Evolutionary conservation across 2,797 vertebrate genomes (phyloP), one percentile per base, ranked within the genome.

Genomic region (Limnodromus scolopaceus): DNA sequence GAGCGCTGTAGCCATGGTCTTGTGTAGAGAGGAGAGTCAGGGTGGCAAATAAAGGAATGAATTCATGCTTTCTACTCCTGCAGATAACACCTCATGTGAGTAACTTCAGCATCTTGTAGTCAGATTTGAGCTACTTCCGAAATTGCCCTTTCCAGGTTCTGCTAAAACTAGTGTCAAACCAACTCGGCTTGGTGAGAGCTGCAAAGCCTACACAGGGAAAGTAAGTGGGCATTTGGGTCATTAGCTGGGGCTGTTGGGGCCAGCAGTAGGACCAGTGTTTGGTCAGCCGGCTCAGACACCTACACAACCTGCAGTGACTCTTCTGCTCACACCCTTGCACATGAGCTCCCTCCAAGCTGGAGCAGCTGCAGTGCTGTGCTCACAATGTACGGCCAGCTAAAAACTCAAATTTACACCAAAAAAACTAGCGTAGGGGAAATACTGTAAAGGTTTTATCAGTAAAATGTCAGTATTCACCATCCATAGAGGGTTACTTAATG

Each of bases 21-120:
- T 61, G 16, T 25, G 53, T 22, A 22, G n/a, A 39, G 63, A 30
- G 49, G 58, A 15, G 22, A 6, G 17, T 16, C 23, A 16, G 16
- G 1, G 27, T 24, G 39, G 58, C 22, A 72, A 46, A 48, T 11
- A 2, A 48, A 69, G 76, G 63, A 30, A 64, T 57, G 16, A 20
- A 24, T 51, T 36, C 16, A 36, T 55, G 30, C 30, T 16, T 13
- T 19, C 36, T 4, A 1, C 58, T 48, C 36, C 81, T 51, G 61
- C 17, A 7, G n/a, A 2, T 28, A 54, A 14, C 13, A 0, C 25
- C 22, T 24, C 6, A 0, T 1, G 41, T 2, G 6, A 14, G 30
- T 2, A 12, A 27, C 45, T 19, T 5, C 61, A 43, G 32, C 1
- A 1, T 2, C 9, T 6, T 30, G 34, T 20, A 65, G 46, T 2